Conservation (phyloP, 2,888 invertebrate genomes). For the Phytoseiulus persimilis region DNA sequence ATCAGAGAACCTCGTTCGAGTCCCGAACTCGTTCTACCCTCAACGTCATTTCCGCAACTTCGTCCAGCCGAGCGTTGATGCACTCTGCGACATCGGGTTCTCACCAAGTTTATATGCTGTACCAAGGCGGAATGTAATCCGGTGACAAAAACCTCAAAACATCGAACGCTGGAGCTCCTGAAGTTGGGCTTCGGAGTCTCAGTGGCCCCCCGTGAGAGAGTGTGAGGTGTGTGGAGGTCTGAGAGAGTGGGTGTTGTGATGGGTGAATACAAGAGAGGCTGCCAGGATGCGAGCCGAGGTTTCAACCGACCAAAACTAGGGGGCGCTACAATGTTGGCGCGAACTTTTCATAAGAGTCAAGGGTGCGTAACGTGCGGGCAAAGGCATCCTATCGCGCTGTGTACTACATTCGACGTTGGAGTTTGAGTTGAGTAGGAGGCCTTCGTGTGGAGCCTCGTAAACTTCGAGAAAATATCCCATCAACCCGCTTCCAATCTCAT, state of each 20-base stretch:
- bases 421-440: too few species aligned
- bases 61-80: not conserved
- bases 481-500: too few species aligned
- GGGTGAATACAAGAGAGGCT: not conserved
- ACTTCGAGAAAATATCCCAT: too few species aligned
- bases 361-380: not conserved
- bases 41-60: not conserved
- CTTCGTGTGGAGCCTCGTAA: too few species aligned
- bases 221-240: not conserved
- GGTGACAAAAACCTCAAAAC: not conserved
- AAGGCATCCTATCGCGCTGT: too few species aligned
- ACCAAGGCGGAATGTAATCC: not conserved
- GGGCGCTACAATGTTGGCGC: not conserved
- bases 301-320: not conserved
- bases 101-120: not conserved
- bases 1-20: not conserved
- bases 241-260: not conserved
- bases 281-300: not conserved
- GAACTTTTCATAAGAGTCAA: not conserved
- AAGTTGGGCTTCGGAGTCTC: not conserved
- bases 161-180: not conserved
- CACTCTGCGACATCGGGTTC: not conserved
- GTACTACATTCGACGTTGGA: too few species aligned
- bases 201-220: not conserved
- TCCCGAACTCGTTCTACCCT: too few species aligned